Evolutionary conservation across 2,797 vertebrate genomes (phyloP).

Genomic region (Lithobates sylvaticus): DNA sequence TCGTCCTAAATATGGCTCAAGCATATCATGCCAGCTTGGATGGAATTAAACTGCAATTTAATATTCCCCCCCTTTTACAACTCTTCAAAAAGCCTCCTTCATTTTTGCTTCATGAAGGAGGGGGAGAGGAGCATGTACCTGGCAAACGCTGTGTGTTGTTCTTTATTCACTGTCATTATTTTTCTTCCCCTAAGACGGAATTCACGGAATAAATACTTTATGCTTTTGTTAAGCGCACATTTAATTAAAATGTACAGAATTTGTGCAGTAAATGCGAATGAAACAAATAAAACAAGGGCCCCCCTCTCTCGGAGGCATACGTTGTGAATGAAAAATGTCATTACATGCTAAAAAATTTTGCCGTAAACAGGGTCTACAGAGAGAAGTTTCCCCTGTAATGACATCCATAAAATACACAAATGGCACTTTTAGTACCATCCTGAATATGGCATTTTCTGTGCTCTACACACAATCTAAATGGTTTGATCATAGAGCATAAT

Average conservation of each 20-base stretch:
- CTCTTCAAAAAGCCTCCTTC: constrained; percentile 42
- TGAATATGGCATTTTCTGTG: constrained; percentile 87
- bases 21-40: constrained; percentile 71
- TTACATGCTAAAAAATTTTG: constrained; percentile 86
- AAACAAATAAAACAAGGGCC: constrained; percentile 86
- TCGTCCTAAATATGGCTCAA: constrained; percentile 66
- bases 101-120: constrained; percentile 54
- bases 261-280: constrained; percentile 83
- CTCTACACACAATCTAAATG: constrained; percentile 87
- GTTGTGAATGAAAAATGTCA: constrained; percentile 89
- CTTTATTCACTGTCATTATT: constrained; percentile 72
- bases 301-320: constrained; percentile 85
- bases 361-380: constrained; percentile 85
- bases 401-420: constrained; percentile 88
- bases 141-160: constrained; percentile 65
- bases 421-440: constrained; percentile 87
- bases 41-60: constrained; percentile 57
- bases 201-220: constrained; percentile 79
- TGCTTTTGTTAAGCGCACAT: constrained; percentile 86
- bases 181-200: constrained; percentile 63
- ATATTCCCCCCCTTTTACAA: constrained; percentile 36
- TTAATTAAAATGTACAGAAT: constrained; percentile 88
- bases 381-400: constrained; percentile 85
- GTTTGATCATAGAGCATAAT: constrained; percentile 89
- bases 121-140: constrained; percentile 65